Evolutionary conservation across 2,113 vertebrate genomes (phyloP), one percentile per base, ranked within the genome.

Genomic region (Xerus inauris): DNA sequence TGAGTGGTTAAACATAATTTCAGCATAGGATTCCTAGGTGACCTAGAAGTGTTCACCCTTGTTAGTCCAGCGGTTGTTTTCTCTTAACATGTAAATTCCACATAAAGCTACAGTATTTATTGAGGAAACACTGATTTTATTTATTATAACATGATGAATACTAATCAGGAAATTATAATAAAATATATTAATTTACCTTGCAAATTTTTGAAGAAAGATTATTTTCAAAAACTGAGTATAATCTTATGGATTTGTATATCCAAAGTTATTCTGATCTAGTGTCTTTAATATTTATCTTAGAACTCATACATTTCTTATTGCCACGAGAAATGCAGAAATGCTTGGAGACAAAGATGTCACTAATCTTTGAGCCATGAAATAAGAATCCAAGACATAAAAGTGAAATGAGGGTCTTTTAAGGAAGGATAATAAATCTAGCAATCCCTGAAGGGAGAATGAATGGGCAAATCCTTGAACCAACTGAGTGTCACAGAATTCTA

Each of bases 301-400:
- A 89, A 80, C 6, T 38, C 30, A 87, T 11, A 77, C 30, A 83
- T 79, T 86, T 83, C 47, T 92, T 93, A 83, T 22, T 90, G 67
- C 64, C 20, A 75, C 26, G 16, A 84, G 8, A 96, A 79, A 35
- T 76, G 45, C 20, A 84, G 8, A 96, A 79, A 35, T 76, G 65
- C 38, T 90, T 59, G 42, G 30, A 94, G 45, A 95, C 26, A 95
- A 92, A 89, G 32, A 71, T 28, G 73, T 49, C 57, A 64, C 38
- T 87, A 81, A 79, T 81, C 69, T 71, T 89, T 51, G 76, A 96
- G 81, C 30, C 30, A 90, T 88, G 54, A 94, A 76, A 91, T 81
- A 87, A 67, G 71, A 89, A 65, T 90, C n/a, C 38, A 95, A 95
- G n/a, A 71, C 32, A 80, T 84, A 84, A 89, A 97, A 90, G 17